These are phyloP conservation scores for Disparrhopalites patrizii DNA, from an alignment of 2,888 invertebrate species.

Conservation along the genomic window DNA sequence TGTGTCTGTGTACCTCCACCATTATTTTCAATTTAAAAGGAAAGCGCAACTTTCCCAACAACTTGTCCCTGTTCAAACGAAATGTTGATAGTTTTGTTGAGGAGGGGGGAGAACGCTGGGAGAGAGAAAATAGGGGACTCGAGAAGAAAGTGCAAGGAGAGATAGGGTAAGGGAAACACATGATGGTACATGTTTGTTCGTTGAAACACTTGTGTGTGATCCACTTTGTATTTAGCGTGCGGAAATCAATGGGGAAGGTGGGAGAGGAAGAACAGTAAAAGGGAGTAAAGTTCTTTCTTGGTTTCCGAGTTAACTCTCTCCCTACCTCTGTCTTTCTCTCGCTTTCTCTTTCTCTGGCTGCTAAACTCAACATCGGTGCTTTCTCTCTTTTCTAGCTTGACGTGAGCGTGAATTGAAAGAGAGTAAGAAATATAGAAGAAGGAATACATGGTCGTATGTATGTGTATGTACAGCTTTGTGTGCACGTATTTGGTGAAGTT, in stretches of 20 bases:
- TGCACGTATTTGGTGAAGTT: neutral
- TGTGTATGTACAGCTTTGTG: no score
- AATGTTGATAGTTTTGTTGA: no score
- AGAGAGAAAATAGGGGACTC: no score
- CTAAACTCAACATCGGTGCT: neutral
- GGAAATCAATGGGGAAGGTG: slow-evolving; percentile 5
- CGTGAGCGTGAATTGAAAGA: neutral
- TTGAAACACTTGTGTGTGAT: neutral
- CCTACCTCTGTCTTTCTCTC: neutral
- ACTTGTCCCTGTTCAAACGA: no score
- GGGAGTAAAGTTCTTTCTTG: neutral
- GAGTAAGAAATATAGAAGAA: neutral
- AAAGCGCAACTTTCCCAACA: no score
- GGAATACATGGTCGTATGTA: neutral
- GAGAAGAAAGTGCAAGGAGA: no score
- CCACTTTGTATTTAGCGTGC: neutral
- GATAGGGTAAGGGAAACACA: no score
- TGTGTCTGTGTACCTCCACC: no score
- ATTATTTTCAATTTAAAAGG: no score
- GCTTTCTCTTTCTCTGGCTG: neutral
- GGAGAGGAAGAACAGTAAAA: neutral
- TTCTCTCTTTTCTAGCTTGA: neutral
- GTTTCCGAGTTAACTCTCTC: no score
- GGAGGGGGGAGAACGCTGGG: no score
- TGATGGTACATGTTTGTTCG: no score